Conservation (phyloP, 2,888 invertebrate genomes). For the Chorisops tibialis region DNA sequence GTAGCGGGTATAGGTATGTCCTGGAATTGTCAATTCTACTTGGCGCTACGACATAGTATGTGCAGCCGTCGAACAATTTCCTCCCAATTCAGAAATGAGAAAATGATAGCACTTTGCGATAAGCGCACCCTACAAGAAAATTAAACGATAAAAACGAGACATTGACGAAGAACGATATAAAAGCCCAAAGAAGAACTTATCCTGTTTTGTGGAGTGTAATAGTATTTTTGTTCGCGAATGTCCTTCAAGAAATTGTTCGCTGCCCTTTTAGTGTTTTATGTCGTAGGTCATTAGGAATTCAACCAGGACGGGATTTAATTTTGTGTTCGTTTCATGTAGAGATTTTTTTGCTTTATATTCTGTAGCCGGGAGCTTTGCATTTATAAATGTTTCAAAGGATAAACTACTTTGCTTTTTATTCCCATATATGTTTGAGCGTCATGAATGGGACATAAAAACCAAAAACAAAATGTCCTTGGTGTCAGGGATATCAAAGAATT, state of each 20-base stretch:
- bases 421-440: background rate
- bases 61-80: too few relatives aligned
- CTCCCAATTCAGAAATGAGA: too few relatives aligned
- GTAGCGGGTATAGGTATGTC: too few relatives aligned
- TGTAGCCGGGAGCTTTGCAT: background rate
- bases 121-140: too few relatives aligned
- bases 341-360: background rate
- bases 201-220: too few relatives aligned
- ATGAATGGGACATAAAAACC: background rate
- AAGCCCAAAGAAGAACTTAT: too few relatives aligned
- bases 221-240: too few relatives aligned
- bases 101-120: too few relatives aligned
- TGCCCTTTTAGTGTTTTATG: constrained; percentile 5
- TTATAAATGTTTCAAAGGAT: background rate
- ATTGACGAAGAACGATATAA: too few relatives aligned
- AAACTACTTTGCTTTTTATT: background rate
- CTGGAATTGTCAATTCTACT: too few relatives aligned
- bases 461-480: background rate
- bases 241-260: background rate
- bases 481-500: background rate
- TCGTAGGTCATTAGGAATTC: background rate
- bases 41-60: too few relatives aligned
- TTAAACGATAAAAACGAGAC: too few relatives aligned
- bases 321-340: background rate
- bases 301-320: background rate